A percentile compares a stretch with the other conserved stretches of the same genome.
These are phyloP conservation scores for Spheniscus mendiculus DNA, from an alignment of 2,113 vertebrate species.

Conservation along the genomic window DNA sequence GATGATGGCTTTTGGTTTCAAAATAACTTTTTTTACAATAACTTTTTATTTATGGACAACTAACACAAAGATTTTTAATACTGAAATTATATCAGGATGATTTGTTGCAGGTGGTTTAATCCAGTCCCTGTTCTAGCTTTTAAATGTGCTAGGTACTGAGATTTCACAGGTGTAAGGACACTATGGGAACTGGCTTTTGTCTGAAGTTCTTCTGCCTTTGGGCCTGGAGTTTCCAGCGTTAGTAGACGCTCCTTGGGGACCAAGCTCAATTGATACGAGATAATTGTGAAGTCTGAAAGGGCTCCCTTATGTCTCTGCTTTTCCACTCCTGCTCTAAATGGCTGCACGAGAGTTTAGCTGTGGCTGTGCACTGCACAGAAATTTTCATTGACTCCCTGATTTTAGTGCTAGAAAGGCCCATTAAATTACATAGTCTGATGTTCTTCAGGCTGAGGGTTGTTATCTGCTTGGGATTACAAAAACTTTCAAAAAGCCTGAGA, in stretches of 20 bases:
- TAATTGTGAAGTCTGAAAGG: not conserved
- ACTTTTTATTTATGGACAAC: not conserved
- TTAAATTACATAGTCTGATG: not conserved
- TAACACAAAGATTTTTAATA: not conserved
- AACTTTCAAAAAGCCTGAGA: not conserved
- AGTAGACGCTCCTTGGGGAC: not conserved
- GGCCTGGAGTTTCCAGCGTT: not conserved
- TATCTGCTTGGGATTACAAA: not conserved
- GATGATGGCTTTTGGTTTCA: not conserved
- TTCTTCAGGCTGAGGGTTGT: not conserved
- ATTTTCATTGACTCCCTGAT: not conserved
- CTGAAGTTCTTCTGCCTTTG: constrained; percentile 9
- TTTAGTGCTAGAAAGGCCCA: not conserved
- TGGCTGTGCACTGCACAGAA: not conserved
- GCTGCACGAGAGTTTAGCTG: not conserved
- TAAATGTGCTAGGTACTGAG: not conserved
- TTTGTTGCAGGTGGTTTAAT: not conserved
- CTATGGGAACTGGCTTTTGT: not conserved
- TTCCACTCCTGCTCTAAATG: not conserved
- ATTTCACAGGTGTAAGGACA: not conserved
- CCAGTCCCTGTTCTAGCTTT: not conserved
- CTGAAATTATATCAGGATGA: not conserved
- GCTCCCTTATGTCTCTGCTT: not conserved
- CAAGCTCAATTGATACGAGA: rapidly evolving
- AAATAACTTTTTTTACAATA: not conserved